Percentiles rank a stretch among this genome's conserved stretches.
phyloP scores from a whole-genome alignment of 1,140 invertebrate genomes.

The Drosophila fuyamai region DNA sequence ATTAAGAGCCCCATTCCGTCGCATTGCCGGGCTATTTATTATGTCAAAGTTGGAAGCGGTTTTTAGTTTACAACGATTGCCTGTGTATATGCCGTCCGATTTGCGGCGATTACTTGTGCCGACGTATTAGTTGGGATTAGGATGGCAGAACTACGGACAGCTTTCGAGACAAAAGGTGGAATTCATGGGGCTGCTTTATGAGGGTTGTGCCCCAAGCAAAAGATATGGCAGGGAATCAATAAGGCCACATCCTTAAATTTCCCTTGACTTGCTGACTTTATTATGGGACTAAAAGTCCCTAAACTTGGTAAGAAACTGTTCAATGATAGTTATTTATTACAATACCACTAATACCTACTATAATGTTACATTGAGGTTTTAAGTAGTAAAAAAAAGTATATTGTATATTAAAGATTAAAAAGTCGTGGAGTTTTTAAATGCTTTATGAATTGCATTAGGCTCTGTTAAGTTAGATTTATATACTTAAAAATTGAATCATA shows the following conservation, averaged over 20 bases:
- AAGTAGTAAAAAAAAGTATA: no score
- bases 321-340: background rate
- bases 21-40: conserved; percentile 67
- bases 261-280: background rate
- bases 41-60: conserved; percentile 66
- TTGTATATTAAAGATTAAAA: no score
- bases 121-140: conserved; percentile 25
- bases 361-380: no score
- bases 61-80: conserved; percentile 59
- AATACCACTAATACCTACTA: no score
- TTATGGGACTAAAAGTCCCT: background rate
- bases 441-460: no score
- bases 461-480: no score
- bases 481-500: no score
- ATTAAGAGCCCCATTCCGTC: conserved; percentile 62
- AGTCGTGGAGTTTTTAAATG: no score
- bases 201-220: background rate
- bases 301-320: background rate
- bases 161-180: conserved; percentile 30
- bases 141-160: conserved; percentile 5
- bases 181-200: conserved; percentile 17
- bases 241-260: background rate
- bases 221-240: conserved; percentile 10
- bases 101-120: conserved; percentile 26
- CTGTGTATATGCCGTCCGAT: conserved; percentile 31